A percentile compares a stretch with the other conserved stretches of the same genome.
These are phyloP conservation scores for Ctenopoma kingsleyae DNA, from an alignment of 2,797 vertebrate species.

Conservation along the genomic window DNA sequence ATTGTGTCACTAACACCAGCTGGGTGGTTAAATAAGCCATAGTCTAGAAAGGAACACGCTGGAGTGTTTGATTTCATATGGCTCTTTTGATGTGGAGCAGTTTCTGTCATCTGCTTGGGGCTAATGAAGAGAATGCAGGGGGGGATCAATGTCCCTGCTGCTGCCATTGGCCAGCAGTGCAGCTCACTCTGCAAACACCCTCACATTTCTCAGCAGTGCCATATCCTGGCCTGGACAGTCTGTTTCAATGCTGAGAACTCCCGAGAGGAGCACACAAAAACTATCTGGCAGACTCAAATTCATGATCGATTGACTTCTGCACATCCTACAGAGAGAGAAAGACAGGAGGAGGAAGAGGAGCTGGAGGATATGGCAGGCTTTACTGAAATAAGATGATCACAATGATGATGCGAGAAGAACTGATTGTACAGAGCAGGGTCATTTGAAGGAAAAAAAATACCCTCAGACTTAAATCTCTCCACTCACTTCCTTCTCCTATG, in stretches of 20 bases:
- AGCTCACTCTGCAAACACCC: conserved; percentile 31
- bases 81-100: conserved; percentile 51
- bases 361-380: background rate
- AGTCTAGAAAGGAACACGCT: conserved; percentile 34
- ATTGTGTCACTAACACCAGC: conserved; percentile 43
- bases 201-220: conserved; percentile 30
- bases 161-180: conserved; percentile 9
- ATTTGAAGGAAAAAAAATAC: conserved; percentile 17
- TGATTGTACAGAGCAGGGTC: conserved; percentile 20
- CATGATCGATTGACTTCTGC: conserved; percentile 48
- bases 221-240: conserved; percentile 23
- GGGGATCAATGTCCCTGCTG: conserved; percentile 53
- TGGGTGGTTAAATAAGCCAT: conserved; percentile 27
- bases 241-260: conserved; percentile 44
- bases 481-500: conserved; percentile 17
- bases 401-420: conserved; percentile 13
- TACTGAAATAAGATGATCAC: conserved; percentile 24
- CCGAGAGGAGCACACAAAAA: conserved; percentile 41
- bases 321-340: conserved; percentile 8
- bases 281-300: conserved; percentile 39
- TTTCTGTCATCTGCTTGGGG: conserved; percentile 57
- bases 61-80: conserved; percentile 41
- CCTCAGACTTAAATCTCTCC: conserved; percentile 8
- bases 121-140: conserved; percentile 50
- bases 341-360: background rate